These are phyloP conservation scores for Falco peregrinus DNA, from an alignment of 2,797 vertebrate species.

Conservation along the genomic window DNA sequence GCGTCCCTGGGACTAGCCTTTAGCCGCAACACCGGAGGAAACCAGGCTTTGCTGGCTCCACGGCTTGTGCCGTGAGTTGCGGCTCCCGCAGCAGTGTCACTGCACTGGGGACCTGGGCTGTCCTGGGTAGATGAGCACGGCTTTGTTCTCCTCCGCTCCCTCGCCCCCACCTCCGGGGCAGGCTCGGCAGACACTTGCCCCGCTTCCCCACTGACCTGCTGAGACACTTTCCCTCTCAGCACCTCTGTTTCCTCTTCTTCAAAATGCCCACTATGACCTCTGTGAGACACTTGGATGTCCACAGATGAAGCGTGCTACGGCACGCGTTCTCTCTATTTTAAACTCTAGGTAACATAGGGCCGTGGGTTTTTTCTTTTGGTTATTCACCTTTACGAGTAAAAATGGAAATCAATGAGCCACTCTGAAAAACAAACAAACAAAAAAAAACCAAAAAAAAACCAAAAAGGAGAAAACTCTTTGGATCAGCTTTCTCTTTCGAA, in stretches of 20 bases:
- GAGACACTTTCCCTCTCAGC: conserved; percentile 28
- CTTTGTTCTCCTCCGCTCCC: not conserved
- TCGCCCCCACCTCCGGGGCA: not conserved
- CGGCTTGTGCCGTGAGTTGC: not conserved
- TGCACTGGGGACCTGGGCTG: not conserved
- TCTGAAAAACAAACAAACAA: no score
- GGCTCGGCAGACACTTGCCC: not conserved
- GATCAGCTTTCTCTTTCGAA: no score
- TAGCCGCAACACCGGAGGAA: not conserved
- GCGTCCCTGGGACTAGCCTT: no score
- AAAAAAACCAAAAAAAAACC: no score
- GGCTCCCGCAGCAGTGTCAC: not conserved
- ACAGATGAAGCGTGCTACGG: not conserved
- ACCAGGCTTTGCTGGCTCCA: not conserved
- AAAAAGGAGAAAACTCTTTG: no score
- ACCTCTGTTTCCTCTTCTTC: conserved; percentile 27
- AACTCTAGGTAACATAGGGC: not conserved
- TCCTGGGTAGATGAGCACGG: not conserved
- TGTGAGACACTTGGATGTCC: conserved; percentile 23
- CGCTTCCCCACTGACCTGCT: conserved; percentile 7
- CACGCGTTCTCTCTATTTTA: not conserved
- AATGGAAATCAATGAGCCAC: no score
- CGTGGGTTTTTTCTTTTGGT: not conserved
- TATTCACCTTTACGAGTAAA: not conserved
- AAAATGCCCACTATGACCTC: conserved; percentile 25